Evolutionary conservation across 2,888 invertebrate genomes (phyloP), one percentile per base, ranked within the genome.

Genomic region (Lysandra coridon): DNA sequence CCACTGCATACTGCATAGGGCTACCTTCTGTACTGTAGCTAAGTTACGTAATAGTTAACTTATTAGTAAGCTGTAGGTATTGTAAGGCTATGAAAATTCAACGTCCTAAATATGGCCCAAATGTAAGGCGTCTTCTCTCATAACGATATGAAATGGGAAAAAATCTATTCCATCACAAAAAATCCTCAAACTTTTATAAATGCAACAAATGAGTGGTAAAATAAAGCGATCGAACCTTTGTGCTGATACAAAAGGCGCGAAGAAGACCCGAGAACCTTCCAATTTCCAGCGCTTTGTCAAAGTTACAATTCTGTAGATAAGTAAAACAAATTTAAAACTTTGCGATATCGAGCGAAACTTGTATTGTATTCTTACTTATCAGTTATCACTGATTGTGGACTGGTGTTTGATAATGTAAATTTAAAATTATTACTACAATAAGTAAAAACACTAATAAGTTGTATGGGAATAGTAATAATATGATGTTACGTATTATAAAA

Each of bases 161-260:
- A 62, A 62, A 23, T 7, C 7, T 62, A 62, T 62, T 23, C 23
- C 57, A 57, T 57, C 57, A 17, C 17, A 57, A 57, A 57, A 57
- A 57, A 1, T 69, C 37, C 64, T 23, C n/a, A 23, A 44, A 75
- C 30, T 53, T 49, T 75, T 37, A 53, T 78, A 57, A 74, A 57
- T 49, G 73, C 33, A 57, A 73, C 57, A 73, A 73, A 40, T 73
- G 60, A 57, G 57, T 44, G n/a, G 78, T 73, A 57, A 78, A 57
- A 23, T 23, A 74, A 75, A 60, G 73, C 33, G 60, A 60, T 75
- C 79, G 74, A 40, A 40, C 60, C 79, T 62, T 79, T 79, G 33
- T 75, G 74, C 57, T 23, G 30, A 37, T 12, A 75, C 62, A 79
- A 79, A 74, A 79, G 79, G 30, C 78, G 10, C 73, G 57, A 78